phyloP scores from a whole-genome alignment of 2,888 invertebrate species.

The Trichopria drosophilae region DNA sequence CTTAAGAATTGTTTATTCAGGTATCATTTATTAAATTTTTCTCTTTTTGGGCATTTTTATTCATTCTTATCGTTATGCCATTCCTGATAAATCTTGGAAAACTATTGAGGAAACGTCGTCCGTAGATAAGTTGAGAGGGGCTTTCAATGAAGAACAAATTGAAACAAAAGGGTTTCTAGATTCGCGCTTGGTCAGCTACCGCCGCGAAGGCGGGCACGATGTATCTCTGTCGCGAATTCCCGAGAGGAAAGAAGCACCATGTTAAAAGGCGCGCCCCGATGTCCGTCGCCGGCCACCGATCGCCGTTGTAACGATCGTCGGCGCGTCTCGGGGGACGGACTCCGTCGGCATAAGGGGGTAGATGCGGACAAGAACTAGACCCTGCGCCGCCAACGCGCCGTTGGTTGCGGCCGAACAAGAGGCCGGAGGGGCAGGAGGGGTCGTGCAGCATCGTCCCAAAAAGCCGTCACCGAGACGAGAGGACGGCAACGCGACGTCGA shows the following conservation, averaged over 20 bases:
- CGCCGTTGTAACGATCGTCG: conserved; percentile 27
- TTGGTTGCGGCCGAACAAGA: background rate
- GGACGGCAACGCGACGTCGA: background rate
- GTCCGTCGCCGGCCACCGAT: conserved; percentile 11
- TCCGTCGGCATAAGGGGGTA: background rate
- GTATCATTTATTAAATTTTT: too few relatives aligned
- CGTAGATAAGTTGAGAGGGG: too few relatives aligned
- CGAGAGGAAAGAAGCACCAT: conserved; percentile 13
- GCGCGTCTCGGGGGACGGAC: too few relatives aligned
- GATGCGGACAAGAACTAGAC: background rate
- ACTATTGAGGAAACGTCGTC: too few relatives aligned
- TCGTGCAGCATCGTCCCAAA: too few relatives aligned
- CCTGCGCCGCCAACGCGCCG: background rate
- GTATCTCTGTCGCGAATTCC: conserved; percentile 20
- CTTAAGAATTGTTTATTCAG: too few relatives aligned
- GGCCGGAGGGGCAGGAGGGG: conserved; percentile 2
- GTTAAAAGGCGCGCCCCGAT: conserved; percentile 22
- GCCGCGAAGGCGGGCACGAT: background rate
- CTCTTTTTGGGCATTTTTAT: too few relatives aligned
- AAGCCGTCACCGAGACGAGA: background rate
- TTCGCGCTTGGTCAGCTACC: conserved; percentile 31
- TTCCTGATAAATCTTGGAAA: too few relatives aligned
- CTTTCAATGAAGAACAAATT: background rate
- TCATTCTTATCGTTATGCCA: too few relatives aligned
- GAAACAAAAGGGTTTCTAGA: conserved; percentile 1